phyloP scores from a whole-genome alignment of 2,888 invertebrate genomes.

The Caenorhabditis macrosperma region DNA sequence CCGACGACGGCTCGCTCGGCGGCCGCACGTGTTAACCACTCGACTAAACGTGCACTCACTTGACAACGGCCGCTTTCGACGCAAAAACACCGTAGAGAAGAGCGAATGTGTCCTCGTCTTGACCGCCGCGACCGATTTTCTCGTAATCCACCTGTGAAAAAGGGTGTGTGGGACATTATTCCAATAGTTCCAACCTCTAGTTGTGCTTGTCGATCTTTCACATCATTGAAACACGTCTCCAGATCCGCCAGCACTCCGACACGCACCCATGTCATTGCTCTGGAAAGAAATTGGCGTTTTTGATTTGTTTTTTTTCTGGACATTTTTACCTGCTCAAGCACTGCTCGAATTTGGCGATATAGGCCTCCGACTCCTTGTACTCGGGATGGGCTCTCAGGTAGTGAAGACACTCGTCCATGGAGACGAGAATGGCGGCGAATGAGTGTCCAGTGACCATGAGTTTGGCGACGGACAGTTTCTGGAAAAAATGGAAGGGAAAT shows the following conservation, averaged over 20 bases:
- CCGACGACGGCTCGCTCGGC: not conserved
- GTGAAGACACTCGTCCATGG: conserved; percentile 76
- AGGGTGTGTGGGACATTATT: not conserved
- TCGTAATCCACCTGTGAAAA: conserved; percentile 64
- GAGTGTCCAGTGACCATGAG: conserved; percentile 76
- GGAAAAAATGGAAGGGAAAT: conserved; percentile 11
- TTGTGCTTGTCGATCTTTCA: conserved; percentile 67
- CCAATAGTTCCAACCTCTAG: conserved; percentile 39
- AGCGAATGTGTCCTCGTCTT: conserved; percentile 78
- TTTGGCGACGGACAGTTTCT: conserved; percentile 74
- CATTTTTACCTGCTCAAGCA: conserved; percentile 74
- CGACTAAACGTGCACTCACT: conserved; percentile 61
- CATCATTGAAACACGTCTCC: conserved; percentile 73
- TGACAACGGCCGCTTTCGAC: conserved; percentile 74
- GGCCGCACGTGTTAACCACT: conserved; percentile 11
- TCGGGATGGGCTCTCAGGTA: conserved; percentile 75
- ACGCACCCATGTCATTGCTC: conserved; percentile 78
- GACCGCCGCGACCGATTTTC: conserved; percentile 64
- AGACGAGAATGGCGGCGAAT: conserved; percentile 78
- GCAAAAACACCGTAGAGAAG: conserved; percentile 79
- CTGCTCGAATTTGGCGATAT: conserved; percentile 76
- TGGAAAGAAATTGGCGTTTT: no score
- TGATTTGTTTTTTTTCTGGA: no score
- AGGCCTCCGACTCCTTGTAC: conserved; percentile 73
- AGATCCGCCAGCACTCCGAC: conserved; percentile 75